A percentile compares a stretch with the other conserved stretches of the same genome.
Evolutionary conservation across 2,113 vertebrate genomes (phyloP).

Genomic region (Gymnorhina tibicen): DNA sequence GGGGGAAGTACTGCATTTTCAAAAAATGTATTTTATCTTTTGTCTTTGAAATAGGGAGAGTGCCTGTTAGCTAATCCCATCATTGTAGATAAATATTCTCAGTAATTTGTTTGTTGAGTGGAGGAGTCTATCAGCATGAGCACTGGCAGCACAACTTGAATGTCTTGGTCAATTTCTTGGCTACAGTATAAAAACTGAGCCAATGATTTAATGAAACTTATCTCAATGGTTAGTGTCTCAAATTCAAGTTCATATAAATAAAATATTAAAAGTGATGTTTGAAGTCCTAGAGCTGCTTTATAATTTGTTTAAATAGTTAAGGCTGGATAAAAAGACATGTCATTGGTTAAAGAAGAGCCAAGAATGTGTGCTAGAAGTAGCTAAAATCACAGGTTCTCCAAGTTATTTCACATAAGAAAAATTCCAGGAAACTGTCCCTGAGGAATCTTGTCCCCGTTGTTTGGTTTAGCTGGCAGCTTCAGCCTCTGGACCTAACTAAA

Average conservation of each 20-base stretch:
- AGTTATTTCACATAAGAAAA: background rate
- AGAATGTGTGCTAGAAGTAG: background rate
- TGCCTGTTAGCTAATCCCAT: background rate
- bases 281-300: background rate
- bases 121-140: background rate
- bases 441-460: background rate
- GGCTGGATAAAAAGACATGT: background rate
- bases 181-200: background rate
- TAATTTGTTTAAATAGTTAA: background rate
- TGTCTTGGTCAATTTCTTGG: background rate
- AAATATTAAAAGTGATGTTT: background rate
- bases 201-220: background rate
- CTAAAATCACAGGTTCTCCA: background rate
- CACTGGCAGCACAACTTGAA: background rate
- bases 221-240: background rate
- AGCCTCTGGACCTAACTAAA: background rate
- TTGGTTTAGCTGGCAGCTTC: background rate
- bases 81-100: background rate
- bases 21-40: background rate
- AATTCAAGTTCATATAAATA: background rate
- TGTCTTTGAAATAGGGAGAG: background rate
- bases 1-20: background rate
- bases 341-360: background rate
- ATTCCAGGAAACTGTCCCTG: background rate
- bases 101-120: background rate